Conservation (phyloP, 92 coral and sea anemone genomes). For the Parazoanthus darwini region DNA sequence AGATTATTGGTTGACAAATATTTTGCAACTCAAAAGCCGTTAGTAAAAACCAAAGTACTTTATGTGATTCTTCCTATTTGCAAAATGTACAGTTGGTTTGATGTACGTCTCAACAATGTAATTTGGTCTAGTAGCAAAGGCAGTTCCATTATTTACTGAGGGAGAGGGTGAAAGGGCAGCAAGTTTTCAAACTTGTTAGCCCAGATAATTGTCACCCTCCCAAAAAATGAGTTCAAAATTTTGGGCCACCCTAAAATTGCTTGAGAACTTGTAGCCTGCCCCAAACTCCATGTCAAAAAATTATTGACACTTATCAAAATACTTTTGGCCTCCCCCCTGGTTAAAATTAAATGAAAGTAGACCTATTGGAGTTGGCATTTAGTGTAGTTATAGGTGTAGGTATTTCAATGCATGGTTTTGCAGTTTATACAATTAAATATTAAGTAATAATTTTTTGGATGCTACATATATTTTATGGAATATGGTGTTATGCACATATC, state of each 20-base stretch:
- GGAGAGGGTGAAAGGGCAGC: neutral
- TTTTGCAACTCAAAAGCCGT: slow-evolving; percentile 12
- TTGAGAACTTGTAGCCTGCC: too few relatives aligned
- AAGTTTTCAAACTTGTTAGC: neutral
- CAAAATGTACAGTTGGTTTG: slow-evolving; percentile 1
- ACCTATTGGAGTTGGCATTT: slow-evolving; percentile 7
- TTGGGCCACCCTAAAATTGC: too few relatives aligned
- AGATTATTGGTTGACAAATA: slow-evolving; percentile 10
- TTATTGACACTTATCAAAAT: neutral
- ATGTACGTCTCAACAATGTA: neutral
- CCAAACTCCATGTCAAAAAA: too few relatives aligned
- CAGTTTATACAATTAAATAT: slow-evolving; percentile 2
- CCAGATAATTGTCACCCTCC: neutral
- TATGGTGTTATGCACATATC: neutral
- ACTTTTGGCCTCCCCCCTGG: neutral
- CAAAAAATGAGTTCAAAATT: too few relatives aligned
- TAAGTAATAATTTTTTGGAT: neutral
- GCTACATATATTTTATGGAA: slow-evolving; percentile 14
- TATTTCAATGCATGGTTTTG: neutral
- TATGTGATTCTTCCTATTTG: neutral
- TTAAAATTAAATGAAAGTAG: neutral
- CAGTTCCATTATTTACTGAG: neutral
- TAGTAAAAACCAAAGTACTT: slow-evolving; percentile 3
- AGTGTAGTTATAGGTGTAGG: slow-evolving; percentile 2
- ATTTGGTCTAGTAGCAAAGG: neutral